Evolutionary conservation across 2,113 vertebrate species (phyloP).

Genomic region (Siniperca knerii): DNA sequence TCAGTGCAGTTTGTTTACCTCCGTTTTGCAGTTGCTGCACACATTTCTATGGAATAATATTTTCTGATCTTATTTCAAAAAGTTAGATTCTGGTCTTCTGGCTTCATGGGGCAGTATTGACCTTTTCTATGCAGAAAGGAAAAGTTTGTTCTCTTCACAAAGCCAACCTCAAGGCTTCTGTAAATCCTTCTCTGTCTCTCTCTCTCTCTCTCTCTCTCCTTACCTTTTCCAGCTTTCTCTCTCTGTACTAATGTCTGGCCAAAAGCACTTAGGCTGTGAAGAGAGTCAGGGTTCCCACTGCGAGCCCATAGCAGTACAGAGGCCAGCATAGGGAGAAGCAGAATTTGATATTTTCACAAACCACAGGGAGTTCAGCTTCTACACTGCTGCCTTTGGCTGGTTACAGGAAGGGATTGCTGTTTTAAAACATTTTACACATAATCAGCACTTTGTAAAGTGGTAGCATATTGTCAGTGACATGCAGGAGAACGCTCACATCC

Average conservation of each 20-base stretch:
- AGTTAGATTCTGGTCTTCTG: background rate
- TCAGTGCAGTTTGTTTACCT: background rate
- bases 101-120: background rate
- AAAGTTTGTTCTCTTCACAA: constrained; percentile 1
- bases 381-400: constrained; percentile 23
- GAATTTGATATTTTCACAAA: constrained; percentile 61
- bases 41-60: background rate
- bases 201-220: background rate
- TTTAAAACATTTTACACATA: constrained; percentile 31
- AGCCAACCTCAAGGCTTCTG: constrained; percentile 4
- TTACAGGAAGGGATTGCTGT: constrained; percentile 27
- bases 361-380: constrained; percentile 40
- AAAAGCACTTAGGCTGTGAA: constrained; percentile 33
- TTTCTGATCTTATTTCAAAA: background rate
- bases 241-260: constrained; percentile 28
- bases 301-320: constrained; percentile 32
- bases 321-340: constrained; percentile 30
- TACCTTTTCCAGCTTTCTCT: constrained; percentile 13
- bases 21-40: background rate
- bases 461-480: constrained; percentile 16
- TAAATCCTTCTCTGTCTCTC: background rate
- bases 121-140: background rate
- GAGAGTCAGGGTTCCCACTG: constrained; percentile 40
- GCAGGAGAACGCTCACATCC: background rate
- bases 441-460: constrained; percentile 12